Evolutionary conservation across 2,797 vertebrate species (phyloP).

Genomic region (Apogon hyalosoma): DNA sequence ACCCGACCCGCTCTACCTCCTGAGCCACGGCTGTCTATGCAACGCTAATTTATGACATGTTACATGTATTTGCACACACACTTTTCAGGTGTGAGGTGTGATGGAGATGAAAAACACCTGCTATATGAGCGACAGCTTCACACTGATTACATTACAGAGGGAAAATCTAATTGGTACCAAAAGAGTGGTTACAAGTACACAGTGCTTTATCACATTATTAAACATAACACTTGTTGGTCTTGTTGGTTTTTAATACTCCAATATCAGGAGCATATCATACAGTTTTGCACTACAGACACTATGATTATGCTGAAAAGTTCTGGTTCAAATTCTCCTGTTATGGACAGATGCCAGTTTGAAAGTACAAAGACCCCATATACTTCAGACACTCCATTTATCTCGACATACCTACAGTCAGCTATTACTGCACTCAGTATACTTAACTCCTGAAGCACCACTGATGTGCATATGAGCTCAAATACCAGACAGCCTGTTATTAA

Average conservation of each 20-base stretch:
- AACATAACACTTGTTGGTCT: conserved; percentile 12
- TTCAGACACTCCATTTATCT: conserved; percentile 7
- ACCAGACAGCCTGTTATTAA: conserved; percentile 5
- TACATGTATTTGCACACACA: conserved; percentile 18
- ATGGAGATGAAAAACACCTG: conserved; percentile 30
- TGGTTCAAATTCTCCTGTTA: background rate
- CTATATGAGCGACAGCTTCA: conserved; percentile 15
- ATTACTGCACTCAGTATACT: conserved; percentile 1
- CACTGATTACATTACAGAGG: conserved; percentile 12
- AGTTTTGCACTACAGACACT: conserved; percentile 12
- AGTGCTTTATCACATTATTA: conserved; percentile 22
- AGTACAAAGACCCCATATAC: background rate
- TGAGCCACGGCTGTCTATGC: too few relatives aligned
- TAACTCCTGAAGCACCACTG: conserved; percentile 9
- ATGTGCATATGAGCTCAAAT: conserved; percentile 6
- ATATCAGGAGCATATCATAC: background rate
- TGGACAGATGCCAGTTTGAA: conserved; percentile 7
- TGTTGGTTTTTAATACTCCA: background rate
- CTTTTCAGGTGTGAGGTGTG: background rate
- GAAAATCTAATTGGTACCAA: background rate
- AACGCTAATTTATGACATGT: conserved; percentile 7
- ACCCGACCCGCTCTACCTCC: too few relatives aligned
- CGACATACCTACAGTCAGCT: background rate
- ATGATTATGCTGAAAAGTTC: background rate
- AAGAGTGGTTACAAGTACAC: background rate